Conservation (phyloP, 2,888 invertebrate species). For the Tubulanus polymorphus region DNA sequence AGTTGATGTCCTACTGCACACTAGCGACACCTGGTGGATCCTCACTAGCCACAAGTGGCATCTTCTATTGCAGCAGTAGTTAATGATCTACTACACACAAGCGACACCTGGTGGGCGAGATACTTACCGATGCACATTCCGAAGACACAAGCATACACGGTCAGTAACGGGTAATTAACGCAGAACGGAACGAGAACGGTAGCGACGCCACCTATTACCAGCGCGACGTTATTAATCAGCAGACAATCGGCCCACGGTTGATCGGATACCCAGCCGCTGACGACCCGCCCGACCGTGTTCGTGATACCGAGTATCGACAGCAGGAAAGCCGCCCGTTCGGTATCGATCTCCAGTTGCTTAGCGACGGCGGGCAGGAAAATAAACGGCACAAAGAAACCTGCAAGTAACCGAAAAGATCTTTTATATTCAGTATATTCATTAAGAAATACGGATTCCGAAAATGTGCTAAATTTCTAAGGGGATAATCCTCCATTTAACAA, state of each 20-base stretch:
- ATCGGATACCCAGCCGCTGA: slow-evolving; percentile 64
- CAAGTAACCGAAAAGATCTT: slow-evolving; percentile 41
- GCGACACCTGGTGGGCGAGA: no score
- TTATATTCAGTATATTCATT: no score
- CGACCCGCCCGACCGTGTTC: slow-evolving; percentile 28
- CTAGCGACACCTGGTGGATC: no score
- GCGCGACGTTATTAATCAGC: slow-evolving; percentile 80
- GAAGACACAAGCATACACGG: slow-evolving; percentile 75
- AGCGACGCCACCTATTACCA: slow-evolving; percentile 86
- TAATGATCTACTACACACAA: no score
- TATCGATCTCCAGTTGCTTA: slow-evolving; percentile 26
- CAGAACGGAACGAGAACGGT: slow-evolving; percentile 75
- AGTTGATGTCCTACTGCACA: no score
- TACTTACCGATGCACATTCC: slow-evolving; percentile 83
- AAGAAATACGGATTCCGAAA: no score
- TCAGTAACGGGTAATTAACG: slow-evolving; percentile 64
- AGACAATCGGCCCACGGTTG: slow-evolving; percentile 79
- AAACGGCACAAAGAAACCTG: slow-evolving; percentile 94
- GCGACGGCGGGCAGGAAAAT: slow-evolving; percentile 62
- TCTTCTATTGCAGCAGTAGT: no score
- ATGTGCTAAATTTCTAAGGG: no score
- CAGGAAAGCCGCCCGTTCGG: slow-evolving; percentile 62
- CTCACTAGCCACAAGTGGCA: no score
- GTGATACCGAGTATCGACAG: slow-evolving; percentile 69
- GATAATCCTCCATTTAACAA: no score